phyloP scores from a whole-genome alignment of 1,140 invertebrate genomes.

The Camponotus pennsylvanicus region DNA sequence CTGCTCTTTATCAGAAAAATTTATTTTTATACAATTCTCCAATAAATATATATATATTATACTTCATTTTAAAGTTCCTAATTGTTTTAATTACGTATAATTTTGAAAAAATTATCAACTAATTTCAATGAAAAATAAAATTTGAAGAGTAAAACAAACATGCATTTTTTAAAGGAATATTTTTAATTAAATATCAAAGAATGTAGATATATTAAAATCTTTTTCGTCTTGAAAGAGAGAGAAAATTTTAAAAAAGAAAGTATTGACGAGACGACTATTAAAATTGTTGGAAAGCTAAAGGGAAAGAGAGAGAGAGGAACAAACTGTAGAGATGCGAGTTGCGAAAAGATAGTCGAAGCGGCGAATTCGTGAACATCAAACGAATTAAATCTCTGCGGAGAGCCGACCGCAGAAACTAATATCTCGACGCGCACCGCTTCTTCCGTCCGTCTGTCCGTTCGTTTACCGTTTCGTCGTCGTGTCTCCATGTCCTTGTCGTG shows the following conservation, averaged over 20 bases:
- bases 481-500: conserved; percentile 36
- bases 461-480: conserved; percentile 56
- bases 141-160: not conserved
- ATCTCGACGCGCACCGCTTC: conserved; percentile 79
- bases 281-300: conserved; percentile 43
- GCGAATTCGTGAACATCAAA: conserved; percentile 86
- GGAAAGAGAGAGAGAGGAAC: conserved; percentile 22
- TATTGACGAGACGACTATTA: not conserved
- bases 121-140: not conserved
- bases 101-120: not conserved
- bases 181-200: not conserved
- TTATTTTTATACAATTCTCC: conserved; percentile 30
- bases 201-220: not conserved
- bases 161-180: not conserved
- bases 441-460: conserved; percentile 60
- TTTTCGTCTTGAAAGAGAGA: conserved; percentile 39
- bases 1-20: conserved; percentile 43
- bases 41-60: not conserved
- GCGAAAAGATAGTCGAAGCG: conserved; percentile 81
- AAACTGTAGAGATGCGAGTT: conserved; percentile 58
- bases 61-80: not conserved
- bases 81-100: not conserved
- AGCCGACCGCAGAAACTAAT: conserved; percentile 87
- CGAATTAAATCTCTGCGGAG: conserved; percentile 86
- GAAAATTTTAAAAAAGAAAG: conserved; percentile 36